Percentiles rank a stretch among this genome's conserved stretches.
Conservation (phyloP, 2,797 vertebrate genomes). For the Chloroceryle amazona region DNA sequence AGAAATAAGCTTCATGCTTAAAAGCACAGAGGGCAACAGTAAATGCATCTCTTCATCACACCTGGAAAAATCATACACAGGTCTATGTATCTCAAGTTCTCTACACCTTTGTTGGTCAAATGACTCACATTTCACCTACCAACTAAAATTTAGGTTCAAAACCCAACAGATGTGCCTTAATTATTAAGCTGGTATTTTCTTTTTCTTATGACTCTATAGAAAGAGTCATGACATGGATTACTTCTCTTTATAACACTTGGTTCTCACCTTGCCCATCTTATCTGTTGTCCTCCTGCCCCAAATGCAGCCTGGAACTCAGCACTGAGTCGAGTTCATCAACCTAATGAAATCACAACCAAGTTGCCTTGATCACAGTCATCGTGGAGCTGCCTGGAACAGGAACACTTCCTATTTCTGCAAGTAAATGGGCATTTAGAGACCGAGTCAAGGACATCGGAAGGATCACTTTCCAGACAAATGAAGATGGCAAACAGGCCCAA, state of each 20-base stretch:
- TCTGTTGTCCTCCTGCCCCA: too few relatives aligned
- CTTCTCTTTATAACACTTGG: background rate
- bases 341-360: background rate
- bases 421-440: conserved; percentile 29
- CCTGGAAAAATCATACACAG: background rate
- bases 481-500: conserved; percentile 40
- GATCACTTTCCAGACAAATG: conserved; percentile 69
- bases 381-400: background rate
- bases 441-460: conserved; percentile 44
- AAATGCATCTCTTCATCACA: background rate
- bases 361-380: background rate
- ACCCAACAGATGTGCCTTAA: background rate
- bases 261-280: background rate
- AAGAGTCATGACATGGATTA: background rate
- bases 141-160: background rate
- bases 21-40: background rate
- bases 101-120: background rate
- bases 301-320: background rate
- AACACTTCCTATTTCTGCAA: conserved; percentile 17
- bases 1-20: background rate
- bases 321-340: background rate
- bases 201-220: background rate
- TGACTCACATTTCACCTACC: background rate
- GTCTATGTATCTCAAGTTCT: background rate
- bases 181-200: background rate